phyloP scores from a whole-genome alignment of 2,113 vertebrate species.

The Catharus bicknelli region DNA sequence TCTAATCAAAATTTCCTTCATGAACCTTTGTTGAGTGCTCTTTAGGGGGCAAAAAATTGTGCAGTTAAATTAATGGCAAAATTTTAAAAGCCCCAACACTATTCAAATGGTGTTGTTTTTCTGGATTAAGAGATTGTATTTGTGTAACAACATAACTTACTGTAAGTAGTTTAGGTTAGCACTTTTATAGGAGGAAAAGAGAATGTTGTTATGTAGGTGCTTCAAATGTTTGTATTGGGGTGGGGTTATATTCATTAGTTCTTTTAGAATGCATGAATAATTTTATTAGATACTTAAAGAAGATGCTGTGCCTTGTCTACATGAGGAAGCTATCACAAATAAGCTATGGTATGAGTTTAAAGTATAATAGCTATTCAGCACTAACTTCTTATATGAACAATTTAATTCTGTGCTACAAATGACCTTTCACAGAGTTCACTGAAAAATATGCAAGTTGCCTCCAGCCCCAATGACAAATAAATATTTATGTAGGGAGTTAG shows the following conservation, averaged over 20 bases:
- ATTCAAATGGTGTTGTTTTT: neutral
- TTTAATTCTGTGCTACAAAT: neutral
- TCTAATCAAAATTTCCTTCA: neutral
- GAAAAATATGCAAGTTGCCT: neutral
- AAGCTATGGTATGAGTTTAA: neutral
- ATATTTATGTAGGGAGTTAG: neutral
- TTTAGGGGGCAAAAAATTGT: neutral
- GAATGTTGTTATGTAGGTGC: neutral
- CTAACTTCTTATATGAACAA: neutral
- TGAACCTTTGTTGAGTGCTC: neutral
- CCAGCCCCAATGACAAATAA: neutral
- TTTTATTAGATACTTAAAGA: neutral
- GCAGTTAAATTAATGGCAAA: neutral
- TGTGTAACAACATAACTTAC: neutral
- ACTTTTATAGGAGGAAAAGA: neutral
- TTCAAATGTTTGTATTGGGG: neutral
- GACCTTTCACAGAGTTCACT: neutral
- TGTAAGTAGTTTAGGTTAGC: neutral
- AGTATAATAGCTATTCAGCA: neutral
- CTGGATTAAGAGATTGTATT: neutral
- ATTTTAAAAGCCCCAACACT: neutral
- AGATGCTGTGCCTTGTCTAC: neutral
- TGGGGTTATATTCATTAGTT: neutral
- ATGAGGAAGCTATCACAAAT: neutral
- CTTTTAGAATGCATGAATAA: neutral